These are phyloP conservation scores for Dolichallabes microphthalmus DNA, from an alignment of 2,113 vertebrate species.

Conservation along the genomic window DNA sequence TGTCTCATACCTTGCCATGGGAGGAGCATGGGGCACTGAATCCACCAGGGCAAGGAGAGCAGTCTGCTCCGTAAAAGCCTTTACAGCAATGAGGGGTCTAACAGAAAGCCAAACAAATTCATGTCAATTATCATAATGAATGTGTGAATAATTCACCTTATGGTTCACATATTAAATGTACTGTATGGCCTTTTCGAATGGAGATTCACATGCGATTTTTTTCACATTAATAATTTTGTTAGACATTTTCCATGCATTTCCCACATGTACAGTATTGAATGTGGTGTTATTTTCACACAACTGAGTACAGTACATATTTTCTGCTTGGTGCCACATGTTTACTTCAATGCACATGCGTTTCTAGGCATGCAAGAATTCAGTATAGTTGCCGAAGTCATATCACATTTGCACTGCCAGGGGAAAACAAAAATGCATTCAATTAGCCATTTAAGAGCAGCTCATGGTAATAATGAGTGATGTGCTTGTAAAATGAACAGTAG, in stretches of 20 bases:
- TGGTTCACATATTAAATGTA: neutral
- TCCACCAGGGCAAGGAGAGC: conserved; percentile 83
- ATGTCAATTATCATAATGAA: neutral
- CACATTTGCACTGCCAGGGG: neutral
- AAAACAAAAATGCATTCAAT: neutral
- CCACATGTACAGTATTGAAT: neutral
- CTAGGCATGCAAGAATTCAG: neutral
- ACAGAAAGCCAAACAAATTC: neutral
- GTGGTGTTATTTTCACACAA: neutral
- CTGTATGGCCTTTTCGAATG: neutral
- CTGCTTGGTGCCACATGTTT: neutral
- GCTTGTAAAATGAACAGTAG: neutral
- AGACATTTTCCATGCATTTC: neutral
- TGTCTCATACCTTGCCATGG: conserved; percentile 79
- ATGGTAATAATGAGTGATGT: neutral
- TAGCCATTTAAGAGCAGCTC: neutral
- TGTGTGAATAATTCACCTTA: neutral
- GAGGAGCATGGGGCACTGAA: conserved; percentile 79
- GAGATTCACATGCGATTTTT: neutral
- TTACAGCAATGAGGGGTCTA: conserved; percentile 83
- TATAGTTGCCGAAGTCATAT: neutral
- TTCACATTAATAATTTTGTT: neutral
- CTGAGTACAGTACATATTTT: neutral
- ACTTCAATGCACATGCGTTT: neutral
- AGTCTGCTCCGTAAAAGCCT: conserved; percentile 88